Base-by-base conservation (phyloP, 2,888 invertebrate genomes). In the Drosophila dives region DNA sequence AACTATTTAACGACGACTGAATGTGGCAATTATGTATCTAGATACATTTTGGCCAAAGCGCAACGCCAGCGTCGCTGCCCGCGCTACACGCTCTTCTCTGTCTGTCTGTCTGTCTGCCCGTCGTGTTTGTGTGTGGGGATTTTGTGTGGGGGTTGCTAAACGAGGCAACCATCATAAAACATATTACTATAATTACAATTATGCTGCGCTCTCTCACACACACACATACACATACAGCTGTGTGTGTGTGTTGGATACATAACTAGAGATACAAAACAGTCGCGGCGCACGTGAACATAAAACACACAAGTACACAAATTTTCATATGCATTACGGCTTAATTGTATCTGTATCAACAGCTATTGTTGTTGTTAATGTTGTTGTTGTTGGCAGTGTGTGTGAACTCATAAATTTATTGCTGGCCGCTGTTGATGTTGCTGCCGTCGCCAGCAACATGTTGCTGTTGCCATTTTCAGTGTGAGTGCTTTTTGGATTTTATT, bases 1-100 rank as follows among this genome's bases (percentile, higher is more conserved):
- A 91, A 91, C 92, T 92, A 92, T 91, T 91, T 92, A 92, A 91
- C 91, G 90, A 92, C 92, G 92, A 91, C 91, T 91, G 91, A 91
- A 91, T 91, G 91, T 91, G 92, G 91, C 92, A 91, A 92, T 91
- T 91, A 91, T 92, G 92, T 92, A 91, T 92, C 91, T 92, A 91
- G 92, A 92, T 92, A 91, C 91, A 91, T 91, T 91, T 92, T 90
- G 86, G 91, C 89, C 91, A 91, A 89, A 87, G 80, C 89, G 72
- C 73, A 67, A 71, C 73, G 81, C 64, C 76, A 63, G 66, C 83
- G 74, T 64, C 72, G 75, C 64, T 34, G 64, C 70, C 56, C 53
- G 49, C 72, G 70, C 58, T 66, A 54, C 73, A 77, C 68, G 69
- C 78, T 83, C 78, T 73, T 62, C 73, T 55, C 61, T 55, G 72